Conservation (phyloP, 2,888 invertebrate species). For the Dolichomitus sp. region DNA sequence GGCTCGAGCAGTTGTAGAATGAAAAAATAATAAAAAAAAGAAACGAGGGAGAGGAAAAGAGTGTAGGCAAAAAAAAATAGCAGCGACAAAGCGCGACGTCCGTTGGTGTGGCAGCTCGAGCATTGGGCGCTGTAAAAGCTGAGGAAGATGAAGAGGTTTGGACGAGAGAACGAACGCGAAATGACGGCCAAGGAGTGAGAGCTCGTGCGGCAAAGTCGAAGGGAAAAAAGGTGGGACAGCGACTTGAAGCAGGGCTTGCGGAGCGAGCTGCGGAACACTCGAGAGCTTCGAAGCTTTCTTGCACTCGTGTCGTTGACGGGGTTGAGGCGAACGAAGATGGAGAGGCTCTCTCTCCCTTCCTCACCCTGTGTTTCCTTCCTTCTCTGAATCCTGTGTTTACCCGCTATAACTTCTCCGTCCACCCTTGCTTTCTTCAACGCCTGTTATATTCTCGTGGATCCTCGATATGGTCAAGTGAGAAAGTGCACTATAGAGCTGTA, state of each 20-base stretch:
- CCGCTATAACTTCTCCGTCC: constrained; percentile 24
- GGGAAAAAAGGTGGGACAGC: constrained; percentile 41
- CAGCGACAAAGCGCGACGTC: constrained; percentile 49
- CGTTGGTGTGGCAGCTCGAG: constrained; percentile 40
- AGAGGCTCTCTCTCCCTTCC: constrained; percentile 36
- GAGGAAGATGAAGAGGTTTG: constrained; percentile 55
- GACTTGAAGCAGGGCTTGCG: constrained; percentile 34
- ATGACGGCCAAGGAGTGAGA: constrained; percentile 39
- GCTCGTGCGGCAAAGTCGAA: constrained; percentile 50
- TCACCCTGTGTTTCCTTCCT: constrained; percentile 17
- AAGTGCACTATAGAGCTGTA: constrained; percentile 9
- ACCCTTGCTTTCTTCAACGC: constrained; percentile 14
- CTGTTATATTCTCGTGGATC: constrained; percentile 32
- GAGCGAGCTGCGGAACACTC: constrained; percentile 67
- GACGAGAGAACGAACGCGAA: constrained; percentile 21
- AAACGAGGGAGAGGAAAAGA: not conserved
- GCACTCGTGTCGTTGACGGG: constrained; percentile 64
- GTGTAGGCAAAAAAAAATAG: not conserved
- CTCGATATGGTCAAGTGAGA: constrained; percentile 16
- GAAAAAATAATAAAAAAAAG: constrained; percentile 18
- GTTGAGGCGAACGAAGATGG: constrained; percentile 63
- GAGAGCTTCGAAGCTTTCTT: constrained; percentile 64
- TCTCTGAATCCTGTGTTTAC: constrained; percentile 42
- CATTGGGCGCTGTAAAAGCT: constrained; percentile 46
- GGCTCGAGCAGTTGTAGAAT: constrained; percentile 57